A percentile compares a stretch with the other conserved stretches of the same genome.
Conservation (phyloP, 2,888 invertebrate species). For the Steinernema scapterisci region DNA sequence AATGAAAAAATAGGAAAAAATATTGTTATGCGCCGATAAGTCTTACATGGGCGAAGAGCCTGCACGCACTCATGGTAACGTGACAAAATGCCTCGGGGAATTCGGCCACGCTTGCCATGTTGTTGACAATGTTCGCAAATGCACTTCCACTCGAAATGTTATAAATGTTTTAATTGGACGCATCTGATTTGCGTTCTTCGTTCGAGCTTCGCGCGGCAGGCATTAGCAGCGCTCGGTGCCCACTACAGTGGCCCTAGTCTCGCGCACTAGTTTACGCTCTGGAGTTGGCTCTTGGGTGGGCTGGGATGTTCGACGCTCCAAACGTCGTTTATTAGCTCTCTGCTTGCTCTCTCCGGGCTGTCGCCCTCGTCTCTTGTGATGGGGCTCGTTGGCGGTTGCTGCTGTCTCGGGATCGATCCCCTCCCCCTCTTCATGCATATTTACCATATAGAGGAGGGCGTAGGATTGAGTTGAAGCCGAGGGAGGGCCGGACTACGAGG, state of each 20-base stretch:
- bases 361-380: slow-evolving; percentile 31
- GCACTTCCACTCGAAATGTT: neutral
- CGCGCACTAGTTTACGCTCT: neutral
- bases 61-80: slow-evolving; percentile 9
- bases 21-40: slow-evolving; percentile 27
- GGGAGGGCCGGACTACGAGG: slow-evolving; percentile 25
- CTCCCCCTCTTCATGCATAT: slow-evolving; percentile 33
- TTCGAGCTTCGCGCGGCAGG: neutral
- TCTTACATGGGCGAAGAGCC: neutral
- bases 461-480: slow-evolving; percentile 26
- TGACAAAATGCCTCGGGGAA: slow-evolving; percentile 15
- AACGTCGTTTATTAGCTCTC: slow-evolving; percentile 32
- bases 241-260: neutral
- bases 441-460: slow-evolving; percentile 31
- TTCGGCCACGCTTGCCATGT: neutral
- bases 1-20: slow-evolving; percentile 29
- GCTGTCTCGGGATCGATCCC: slow-evolving; percentile 33
- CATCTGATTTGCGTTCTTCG: neutral
- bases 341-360: slow-evolving; percentile 32
- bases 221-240: neutral
- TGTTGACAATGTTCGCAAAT: neutral
- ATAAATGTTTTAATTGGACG: neutral
- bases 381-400: slow-evolving; percentile 32
- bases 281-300: slow-evolving; percentile 23
- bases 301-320: slow-evolving; percentile 24